Evolutionary conservation across 2,888 invertebrate species (phyloP), one percentile per base, ranked within the genome.

Genomic region (Meiosimyza decipiens): DNA sequence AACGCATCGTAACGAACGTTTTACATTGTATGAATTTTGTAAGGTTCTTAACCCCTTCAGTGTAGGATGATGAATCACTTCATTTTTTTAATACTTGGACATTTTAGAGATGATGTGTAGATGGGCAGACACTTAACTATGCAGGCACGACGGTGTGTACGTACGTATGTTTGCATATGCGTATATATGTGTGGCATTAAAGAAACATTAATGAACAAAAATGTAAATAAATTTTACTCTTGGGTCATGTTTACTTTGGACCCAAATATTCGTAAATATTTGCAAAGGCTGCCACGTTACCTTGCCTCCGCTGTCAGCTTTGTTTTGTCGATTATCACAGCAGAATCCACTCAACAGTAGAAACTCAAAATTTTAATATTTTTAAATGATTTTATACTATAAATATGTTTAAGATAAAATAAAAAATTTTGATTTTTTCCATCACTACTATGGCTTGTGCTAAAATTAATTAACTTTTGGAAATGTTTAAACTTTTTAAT

Each of bases 181-280:
- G 2, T 22, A 22, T 22, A 22, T 22, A 22, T 71, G 73, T 71
- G 70, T 71, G 77, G 77, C 78, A 79, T 78, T 80, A 77, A 76
- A 78, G 79, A 73, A 78, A 77, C 80, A 79, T 80, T 80, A 80
- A 80, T 80, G 79, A 80, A 79, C 76, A 77, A 78, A 79, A 80
- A 80, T 79, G 79, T 77, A 80, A 80, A 80, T 79, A 80, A 80
- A 80, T 80, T 78, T 77, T 74, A 76, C 80, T 80, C 79, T 77
- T 74, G 80, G 80, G 80, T 80, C 79, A 79, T 80, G 79, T 80
- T 80, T 80, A 78, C 77, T 79, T 78, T 78, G 79, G 80, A 79
- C 79, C 79, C 78, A 75, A 71, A 63, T 33, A 65, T 78, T 78
- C 69, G 80, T 79, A 79, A 80, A 80, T 79, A 80, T 79, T 79